A percentile compares a stretch with the other conserved stretches of the same genome.
These are phyloP conservation scores for Gadopsis marmoratus DNA, from an alignment of 2,797 vertebrate species.

Conservation along the genomic window DNA sequence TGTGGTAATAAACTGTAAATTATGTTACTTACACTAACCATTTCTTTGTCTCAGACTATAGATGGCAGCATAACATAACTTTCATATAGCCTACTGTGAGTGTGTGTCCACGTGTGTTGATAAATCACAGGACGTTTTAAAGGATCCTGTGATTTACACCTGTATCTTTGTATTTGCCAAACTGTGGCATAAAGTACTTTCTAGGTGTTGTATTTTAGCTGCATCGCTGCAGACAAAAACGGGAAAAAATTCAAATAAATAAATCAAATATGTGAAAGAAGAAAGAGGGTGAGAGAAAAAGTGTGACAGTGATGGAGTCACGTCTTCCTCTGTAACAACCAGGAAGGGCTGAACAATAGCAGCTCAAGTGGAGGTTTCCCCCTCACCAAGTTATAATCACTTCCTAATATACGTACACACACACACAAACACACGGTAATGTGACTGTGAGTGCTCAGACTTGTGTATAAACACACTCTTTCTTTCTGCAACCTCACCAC, in stretches of 20 bases:
- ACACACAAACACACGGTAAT: conserved; percentile 9
- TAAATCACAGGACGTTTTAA: neutral
- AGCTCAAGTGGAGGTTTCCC: conserved; percentile 55
- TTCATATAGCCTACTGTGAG: neutral
- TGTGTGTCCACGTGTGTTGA: neutral
- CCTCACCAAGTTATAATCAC: conserved; percentile 44
- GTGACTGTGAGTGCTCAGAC: conserved; percentile 8
- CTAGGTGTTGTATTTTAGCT: neutral
- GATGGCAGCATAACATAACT: conserved; percentile 67
- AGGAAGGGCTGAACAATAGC: conserved; percentile 71
- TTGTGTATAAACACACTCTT: conserved; percentile 27
- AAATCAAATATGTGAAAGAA: neutral
- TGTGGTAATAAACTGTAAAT: neutral
- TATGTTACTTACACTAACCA: neutral
- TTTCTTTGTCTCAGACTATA: conserved; percentile 38
- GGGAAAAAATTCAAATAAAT: neutral
- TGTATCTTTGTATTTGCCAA: neutral
- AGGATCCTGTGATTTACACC: neutral
- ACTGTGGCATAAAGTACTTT: neutral
- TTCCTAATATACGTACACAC: conserved; percentile 40
- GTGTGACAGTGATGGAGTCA: conserved; percentile 42
- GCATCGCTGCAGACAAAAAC: neutral
- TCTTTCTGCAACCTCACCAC: conserved; percentile 22
- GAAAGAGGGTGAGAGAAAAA: neutral
- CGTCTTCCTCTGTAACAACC: conserved; percentile 45